Evolutionary conservation across 2,113 vertebrate species (phyloP), one percentile per base, ranked within the genome.

Genomic region (Catharus minimus): DNA sequence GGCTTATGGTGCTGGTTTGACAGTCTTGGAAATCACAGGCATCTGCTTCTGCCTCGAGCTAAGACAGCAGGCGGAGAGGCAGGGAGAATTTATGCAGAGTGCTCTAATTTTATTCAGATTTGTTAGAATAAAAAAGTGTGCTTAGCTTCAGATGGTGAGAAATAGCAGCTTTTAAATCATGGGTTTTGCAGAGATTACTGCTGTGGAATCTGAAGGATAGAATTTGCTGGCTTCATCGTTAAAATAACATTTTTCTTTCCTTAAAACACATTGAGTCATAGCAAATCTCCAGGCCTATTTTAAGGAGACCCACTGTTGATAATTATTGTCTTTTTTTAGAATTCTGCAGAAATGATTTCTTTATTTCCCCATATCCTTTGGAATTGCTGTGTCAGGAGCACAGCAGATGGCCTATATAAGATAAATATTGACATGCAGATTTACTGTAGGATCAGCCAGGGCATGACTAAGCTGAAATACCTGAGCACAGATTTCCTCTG

Each of bases 1-100:
- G 94, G 91, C 85, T 94, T 30, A n/a, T n/a, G 47, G 56, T 74
- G 38, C 86, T 84, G 53, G 47, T 78, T 84, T 74, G 80, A 92
- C 86, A 92, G 4, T 39, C 90, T 81, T 17, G 8, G 86, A 83
- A 83, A 67, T 83, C 49, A 52, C 24, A 72, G 83, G 82, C 80
- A 78, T 93, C 92, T 93, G 91, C 77, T 86, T 47, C 86, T 17
- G 86, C 95, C 95, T 90, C 15, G 3, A 89, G 94, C 91, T 57
- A 86, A 50, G 94, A 67, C 92, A 94, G 91, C 90, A 90, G 90
- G 92, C 33, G 5, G 73, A 94, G 82, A 91, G 79, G 76, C 88
- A 93, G 82, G 79, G 64, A 26, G 77, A 88, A 86, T 92, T 92
- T 90, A 90, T 81, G 66, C 90, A 61, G 56, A 86, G 56, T 57